A percentile compares a stretch with the other conserved stretches of the same genome.
These are phyloP conservation scores for Priocnemis perturbator DNA, from an alignment of 2,888 invertebrate species.

Conservation along the genomic window DNA sequence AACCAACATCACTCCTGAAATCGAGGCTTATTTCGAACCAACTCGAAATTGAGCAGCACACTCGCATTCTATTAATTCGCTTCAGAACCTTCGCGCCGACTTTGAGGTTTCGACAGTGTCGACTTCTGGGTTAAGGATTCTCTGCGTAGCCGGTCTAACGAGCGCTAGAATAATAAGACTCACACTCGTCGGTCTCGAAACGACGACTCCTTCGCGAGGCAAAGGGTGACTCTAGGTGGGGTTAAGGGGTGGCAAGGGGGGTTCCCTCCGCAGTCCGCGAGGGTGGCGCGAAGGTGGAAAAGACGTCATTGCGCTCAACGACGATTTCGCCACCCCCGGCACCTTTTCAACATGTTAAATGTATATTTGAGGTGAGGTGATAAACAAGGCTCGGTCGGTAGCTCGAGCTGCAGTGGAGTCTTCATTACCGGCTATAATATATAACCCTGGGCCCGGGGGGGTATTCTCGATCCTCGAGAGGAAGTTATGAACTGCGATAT, in stretches of 20 bases:
- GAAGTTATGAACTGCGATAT: slow-evolving; percentile 49
- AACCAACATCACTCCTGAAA: no score
- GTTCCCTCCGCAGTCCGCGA: slow-evolving; percentile 21
- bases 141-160: slow-evolving; percentile 41
- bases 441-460: slow-evolving; percentile 54
- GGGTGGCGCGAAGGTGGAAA: background rate
- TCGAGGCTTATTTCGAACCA: no score
- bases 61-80: no score
- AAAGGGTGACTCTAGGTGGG: slow-evolving; percentile 8
- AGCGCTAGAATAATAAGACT: slow-evolving; percentile 43
- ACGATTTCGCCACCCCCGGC: slow-evolving; percentile 42
- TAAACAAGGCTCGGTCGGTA: slow-evolving; percentile 62
- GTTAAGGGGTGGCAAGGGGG: slow-evolving; percentile 2
- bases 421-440: slow-evolving; percentile 64
- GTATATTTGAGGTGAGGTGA: slow-evolving; percentile 64
- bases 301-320: background rate
- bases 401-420: slow-evolving; percentile 56
- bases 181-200: slow-evolving; percentile 22
- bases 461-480: slow-evolving; percentile 46
- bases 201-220: slow-evolving; percentile 11
- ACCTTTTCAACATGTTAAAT: slow-evolving; percentile 65
- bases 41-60: no score
- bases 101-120: slow-evolving; percentile 12
- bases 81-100: background rate
- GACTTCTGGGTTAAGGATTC: slow-evolving; percentile 38